Conservation (phyloP, 2,113 vertebrate genomes). For the Clarias batrachus region DNA sequence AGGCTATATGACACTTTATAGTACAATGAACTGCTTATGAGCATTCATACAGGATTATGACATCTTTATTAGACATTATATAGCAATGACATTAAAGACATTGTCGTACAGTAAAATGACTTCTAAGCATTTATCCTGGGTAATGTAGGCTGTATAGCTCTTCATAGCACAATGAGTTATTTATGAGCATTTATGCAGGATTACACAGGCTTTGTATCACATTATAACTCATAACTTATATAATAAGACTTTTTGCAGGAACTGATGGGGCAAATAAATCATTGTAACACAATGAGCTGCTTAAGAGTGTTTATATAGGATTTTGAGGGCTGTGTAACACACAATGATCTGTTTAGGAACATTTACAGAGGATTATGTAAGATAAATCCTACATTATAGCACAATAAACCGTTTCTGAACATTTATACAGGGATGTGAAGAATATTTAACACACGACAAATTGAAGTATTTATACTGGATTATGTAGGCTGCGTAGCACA, state of each 20-base stretch:
- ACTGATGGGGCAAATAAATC: too few species aligned
- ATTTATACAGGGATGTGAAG: too few species aligned
- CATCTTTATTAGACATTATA: neutral
- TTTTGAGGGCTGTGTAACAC: too few species aligned
- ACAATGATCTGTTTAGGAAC: too few species aligned
- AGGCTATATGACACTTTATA: neutral
- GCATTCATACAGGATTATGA: neutral
- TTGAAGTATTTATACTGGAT: too few species aligned
- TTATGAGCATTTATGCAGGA: neutral
- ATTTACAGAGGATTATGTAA: too few species aligned
- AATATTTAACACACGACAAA: too few species aligned
- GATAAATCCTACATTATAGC: too few species aligned
- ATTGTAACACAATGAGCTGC: neutral
- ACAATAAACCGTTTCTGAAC: too few species aligned
- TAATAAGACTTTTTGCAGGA: too few species aligned
- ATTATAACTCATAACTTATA: neutral
- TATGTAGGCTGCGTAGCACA: too few species aligned
- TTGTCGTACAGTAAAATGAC: neutral
- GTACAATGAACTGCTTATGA: neutral
- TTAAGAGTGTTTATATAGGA: too few species aligned
- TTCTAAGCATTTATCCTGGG: neutral
- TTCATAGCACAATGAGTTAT: neutral
- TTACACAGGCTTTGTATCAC: neutral
- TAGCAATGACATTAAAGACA: neutral
- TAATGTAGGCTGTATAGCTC: neutral